phyloP scores from a whole-genome alignment of 2,888 invertebrate genomes.

The Oscheius onirici region DNA sequence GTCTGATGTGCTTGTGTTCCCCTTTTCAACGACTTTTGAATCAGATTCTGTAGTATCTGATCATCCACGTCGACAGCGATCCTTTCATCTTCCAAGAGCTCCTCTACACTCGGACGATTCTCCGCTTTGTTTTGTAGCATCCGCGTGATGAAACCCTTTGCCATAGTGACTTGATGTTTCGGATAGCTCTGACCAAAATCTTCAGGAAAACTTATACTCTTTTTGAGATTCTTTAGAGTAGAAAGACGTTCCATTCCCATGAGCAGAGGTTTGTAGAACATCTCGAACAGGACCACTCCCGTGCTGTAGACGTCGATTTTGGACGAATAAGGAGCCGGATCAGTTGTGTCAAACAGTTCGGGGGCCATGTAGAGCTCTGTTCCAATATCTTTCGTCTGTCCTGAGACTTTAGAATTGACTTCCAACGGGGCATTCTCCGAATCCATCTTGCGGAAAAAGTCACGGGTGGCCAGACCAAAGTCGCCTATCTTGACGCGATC shows the following conservation, averaged over 20 bases:
- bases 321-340: slow-evolving; percentile 59
- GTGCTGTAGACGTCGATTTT: slow-evolving; percentile 80
- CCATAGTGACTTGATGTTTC: not conserved
- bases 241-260: slow-evolving; percentile 90
- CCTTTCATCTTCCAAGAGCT: slow-evolving; percentile 53
- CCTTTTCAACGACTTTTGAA: slow-evolving; percentile 38
- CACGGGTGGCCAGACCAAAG: slow-evolving; percentile 84
- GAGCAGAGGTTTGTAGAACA: slow-evolving; percentile 85
- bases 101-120: slow-evolving; percentile 51
- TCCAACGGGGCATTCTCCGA: not conserved
- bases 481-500: slow-evolving; percentile 98
- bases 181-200: slow-evolving; percentile 25
- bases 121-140: slow-evolving; percentile 55
- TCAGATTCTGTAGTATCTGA: slow-evolving; percentile 39
- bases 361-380: slow-evolving; percentile 95
- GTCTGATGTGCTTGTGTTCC: slow-evolving; percentile 39
- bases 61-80: slow-evolving; percentile 57
- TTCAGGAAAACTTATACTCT: slow-evolving; percentile 21
- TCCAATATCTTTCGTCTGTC: slow-evolving; percentile 80
- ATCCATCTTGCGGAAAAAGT: slow-evolving; percentile 35
- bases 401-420: slow-evolving; percentile 6
- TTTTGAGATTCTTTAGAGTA: slow-evolving; percentile 76
- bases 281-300: slow-evolving; percentile 77
- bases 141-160: slow-evolving; percentile 43
- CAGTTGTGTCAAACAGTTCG: slow-evolving; percentile 78